Percentiles rank a stretch among this genome's conserved stretches.
These are phyloP conservation scores for Ophioninae sp. DNA, from an alignment of 2,888 invertebrate genomes.

Conservation along the genomic window DNA sequence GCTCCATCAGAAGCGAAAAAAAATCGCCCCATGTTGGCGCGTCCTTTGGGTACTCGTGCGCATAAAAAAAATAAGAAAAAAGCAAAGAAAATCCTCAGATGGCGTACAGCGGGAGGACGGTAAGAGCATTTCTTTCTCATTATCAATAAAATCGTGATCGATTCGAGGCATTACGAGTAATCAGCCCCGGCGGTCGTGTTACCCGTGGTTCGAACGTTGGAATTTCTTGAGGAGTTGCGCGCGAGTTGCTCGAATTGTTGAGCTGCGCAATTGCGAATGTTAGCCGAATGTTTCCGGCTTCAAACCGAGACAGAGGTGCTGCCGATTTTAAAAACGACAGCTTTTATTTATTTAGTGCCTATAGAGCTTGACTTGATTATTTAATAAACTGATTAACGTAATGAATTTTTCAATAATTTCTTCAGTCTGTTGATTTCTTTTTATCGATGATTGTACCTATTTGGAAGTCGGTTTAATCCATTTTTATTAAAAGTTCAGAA, in stretches of 20 bases:
- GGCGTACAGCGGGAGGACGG: constrained; percentile 18
- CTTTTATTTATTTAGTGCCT: too few relatives aligned
- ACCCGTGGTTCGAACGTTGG: constrained; percentile 22
- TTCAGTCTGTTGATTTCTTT: too few relatives aligned
- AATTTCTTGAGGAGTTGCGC: constrained; percentile 13
- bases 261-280: too few relatives aligned
- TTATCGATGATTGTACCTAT: too few relatives aligned
- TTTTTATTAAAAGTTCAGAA: too few relatives aligned
- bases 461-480: too few relatives aligned
- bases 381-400: too few relatives aligned
- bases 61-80: constrained; percentile 19
- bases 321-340: too few relatives aligned
- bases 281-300: too few relatives aligned
- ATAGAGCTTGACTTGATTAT: too few relatives aligned
- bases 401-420: too few relatives aligned
- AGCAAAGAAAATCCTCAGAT: constrained; percentile 17
- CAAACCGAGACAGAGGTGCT: too few relatives aligned
- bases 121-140: constrained; percentile 9
- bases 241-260: not conserved
- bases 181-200: constrained; percentile 2
- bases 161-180: constrained; percentile 46
- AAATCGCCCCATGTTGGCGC: constrained; percentile 35
- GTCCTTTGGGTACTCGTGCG: constrained; percentile 17
- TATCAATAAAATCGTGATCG: constrained; percentile 48
- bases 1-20: constrained; percentile 15